Base-by-base conservation (phyloP, 2,888 invertebrate species). In the Parochlus steinenii region DNA sequence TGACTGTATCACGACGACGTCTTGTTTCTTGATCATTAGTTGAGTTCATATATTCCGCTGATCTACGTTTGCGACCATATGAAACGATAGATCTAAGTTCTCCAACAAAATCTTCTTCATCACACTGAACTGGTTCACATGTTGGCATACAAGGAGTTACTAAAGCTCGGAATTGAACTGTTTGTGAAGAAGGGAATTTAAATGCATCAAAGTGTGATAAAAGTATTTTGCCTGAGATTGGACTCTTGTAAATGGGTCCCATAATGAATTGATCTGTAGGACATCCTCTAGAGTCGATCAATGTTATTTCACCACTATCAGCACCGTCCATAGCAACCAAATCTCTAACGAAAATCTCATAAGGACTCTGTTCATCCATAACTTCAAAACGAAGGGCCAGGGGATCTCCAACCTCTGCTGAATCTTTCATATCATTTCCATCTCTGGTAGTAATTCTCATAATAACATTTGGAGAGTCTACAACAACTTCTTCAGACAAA, bases 171-270 rank as follows among this genome's bases (percentile, higher is more conserved):
- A 92, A 92, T 55, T 90, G 90, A 2, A 92, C 90, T 30, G 87
- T 80, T 55, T 90, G 89, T 10, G 87, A 87, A 33, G 87, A 87
- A 26, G 90, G 90, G 66, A 92, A 92, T 59, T 92, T 90, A 71
- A 92, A 92, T 25, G 90, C 90, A 57, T 90, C 90, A 62, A 92
- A 90, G 61, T 85, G 80, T 33, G 89, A 87, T 41, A 87, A 63
- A 41, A 90, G 64, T 47, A 82, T 72, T 71, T 86, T 85, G 61
- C 79, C 79, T 41, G 75, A 71, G 46, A 72, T 65, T 26, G 71
- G 67, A 24, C 83, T 80, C 61, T 86, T 85, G 61, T 80, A 78
- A 41, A 90, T 69, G 12, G 87, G 82, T 48, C 87, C 87, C 87
- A 90, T 86, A 55, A 90, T 90, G 58, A 85, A 81, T 52, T 86